Percentiles rank a stretch among this genome's conserved stretches.
phyloP scores from a whole-genome alignment of 2,888 invertebrate species.

The Myopa tessellatipennis region DNA sequence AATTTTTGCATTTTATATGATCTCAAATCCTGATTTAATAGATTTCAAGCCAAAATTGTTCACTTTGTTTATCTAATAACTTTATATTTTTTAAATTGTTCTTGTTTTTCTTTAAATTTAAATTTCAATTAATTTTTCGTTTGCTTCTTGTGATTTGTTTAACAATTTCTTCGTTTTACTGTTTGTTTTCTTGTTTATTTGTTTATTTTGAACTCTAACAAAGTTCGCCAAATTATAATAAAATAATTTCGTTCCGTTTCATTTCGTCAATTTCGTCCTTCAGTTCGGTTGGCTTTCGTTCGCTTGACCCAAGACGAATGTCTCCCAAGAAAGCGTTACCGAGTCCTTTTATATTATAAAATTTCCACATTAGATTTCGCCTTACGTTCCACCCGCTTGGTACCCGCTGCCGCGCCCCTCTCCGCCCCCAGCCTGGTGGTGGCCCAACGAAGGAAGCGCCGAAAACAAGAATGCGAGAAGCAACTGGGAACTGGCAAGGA shows the following conservation, averaged over 20 bases:
- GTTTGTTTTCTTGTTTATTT: slow-evolving; percentile 23
- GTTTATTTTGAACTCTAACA: slow-evolving; percentile 26
- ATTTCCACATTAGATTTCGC: slow-evolving; percentile 39
- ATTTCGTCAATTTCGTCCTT: slow-evolving; percentile 18
- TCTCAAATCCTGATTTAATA: no score
- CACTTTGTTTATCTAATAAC: background rate
- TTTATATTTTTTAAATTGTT: background rate
- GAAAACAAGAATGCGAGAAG: slow-evolving; percentile 54
- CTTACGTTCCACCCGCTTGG: slow-evolving; percentile 11
- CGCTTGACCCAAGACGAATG: slow-evolving; percentile 60
- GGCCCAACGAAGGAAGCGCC: slow-evolving; percentile 44
- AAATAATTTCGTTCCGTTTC: slow-evolving; percentile 39
- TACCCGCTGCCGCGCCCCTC: slow-evolving; percentile 18
- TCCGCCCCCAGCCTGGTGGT: slow-evolving; percentile 2
- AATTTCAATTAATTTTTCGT: slow-evolving; percentile 15
- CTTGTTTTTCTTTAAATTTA: background rate
- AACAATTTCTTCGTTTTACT: slow-evolving; percentile 25
- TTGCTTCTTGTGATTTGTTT: background rate
- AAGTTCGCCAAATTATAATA: slow-evolving; percentile 42
- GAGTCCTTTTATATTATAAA: slow-evolving; percentile 63
- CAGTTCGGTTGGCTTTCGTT: slow-evolving; percentile 46
- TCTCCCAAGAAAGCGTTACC: slow-evolving; percentile 64
- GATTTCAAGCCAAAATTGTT: background rate
- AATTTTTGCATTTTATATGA: background rate
- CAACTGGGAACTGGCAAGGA: slow-evolving; percentile 40